phyloP scores from a whole-genome alignment of 2,797 vertebrate species.

The Sparidentex hasta region DNA sequence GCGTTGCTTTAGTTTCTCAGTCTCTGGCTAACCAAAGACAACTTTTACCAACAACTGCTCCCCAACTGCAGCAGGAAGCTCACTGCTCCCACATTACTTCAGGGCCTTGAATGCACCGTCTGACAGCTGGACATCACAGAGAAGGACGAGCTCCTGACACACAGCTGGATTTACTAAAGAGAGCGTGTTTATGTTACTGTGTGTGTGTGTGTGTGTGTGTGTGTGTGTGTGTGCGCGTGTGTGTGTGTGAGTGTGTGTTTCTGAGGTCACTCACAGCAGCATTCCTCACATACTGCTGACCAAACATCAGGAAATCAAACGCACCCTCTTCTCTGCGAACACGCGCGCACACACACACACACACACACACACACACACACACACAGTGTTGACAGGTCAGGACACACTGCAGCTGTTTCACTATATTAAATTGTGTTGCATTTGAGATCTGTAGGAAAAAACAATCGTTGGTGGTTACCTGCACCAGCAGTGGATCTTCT shows the following conservation, averaged over 20 bases:
- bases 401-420: conserved; percentile 24
- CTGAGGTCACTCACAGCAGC: conserved; percentile 26
- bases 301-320: conserved; percentile 31
- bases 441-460: conserved; percentile 9
- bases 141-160: no score
- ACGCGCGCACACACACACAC: conserved; percentile 11
- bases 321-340: not conserved
- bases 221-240: not conserved
- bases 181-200: not conserved
- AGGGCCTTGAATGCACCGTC: no score
- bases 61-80: no score
- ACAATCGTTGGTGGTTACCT: no score
- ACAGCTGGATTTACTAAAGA: no score
- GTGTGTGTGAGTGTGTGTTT: not conserved
- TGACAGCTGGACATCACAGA: no score
- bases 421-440: not conserved
- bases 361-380: conserved; percentile 6
- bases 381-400: not conserved
- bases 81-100: no score
- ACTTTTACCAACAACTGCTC: no score
- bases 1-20: no score
- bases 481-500: no score
- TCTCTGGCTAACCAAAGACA: no score
- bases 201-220: not conserved
- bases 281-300: conserved; percentile 49